phyloP scores from a whole-genome alignment of 2,888 invertebrate species.

The Polietes domitor region DNA sequence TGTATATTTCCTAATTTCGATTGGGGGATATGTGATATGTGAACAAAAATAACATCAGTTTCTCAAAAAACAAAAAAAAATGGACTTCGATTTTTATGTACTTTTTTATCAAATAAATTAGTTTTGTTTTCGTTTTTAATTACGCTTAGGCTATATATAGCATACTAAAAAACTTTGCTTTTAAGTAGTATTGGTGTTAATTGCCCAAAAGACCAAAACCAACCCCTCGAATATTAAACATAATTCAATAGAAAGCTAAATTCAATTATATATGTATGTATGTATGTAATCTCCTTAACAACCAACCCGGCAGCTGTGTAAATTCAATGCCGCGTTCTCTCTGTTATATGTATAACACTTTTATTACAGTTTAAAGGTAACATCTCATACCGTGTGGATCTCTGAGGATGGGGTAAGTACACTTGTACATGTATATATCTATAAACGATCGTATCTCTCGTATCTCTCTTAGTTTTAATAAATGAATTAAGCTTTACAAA shows the following conservation, averaged over 20 bases:
- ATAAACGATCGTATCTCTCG: not conserved
- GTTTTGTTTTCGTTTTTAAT: conserved; percentile 45
- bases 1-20: conserved; percentile 69
- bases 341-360: conserved; percentile 34
- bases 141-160: conserved; percentile 60
- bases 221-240: conserved; percentile 36
- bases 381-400: not conserved
- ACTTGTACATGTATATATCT: not conserved
- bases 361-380: conserved; percentile 40
- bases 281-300: conserved; percentile 59
- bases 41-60: conserved; percentile 80
- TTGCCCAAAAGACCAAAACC: conserved; percentile 28
- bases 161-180: conserved; percentile 53
- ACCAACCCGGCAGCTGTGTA: conserved; percentile 3
- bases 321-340: not conserved
- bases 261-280: conserved; percentile 53
- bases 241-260: conserved; percentile 63
- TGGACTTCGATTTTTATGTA: conserved; percentile 81
- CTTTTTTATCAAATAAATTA: conserved; percentile 56
- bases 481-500: conserved; percentile 65
- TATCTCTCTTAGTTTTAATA: conserved; percentile 37
- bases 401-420: not conserved
- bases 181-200: conserved; percentile 44
- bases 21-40: conserved; percentile 75
- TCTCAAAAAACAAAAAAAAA: conserved; percentile 73